phyloP scores from a whole-genome alignment of 2,113 vertebrate species.

The Tragelaphus imberbis region DNA sequence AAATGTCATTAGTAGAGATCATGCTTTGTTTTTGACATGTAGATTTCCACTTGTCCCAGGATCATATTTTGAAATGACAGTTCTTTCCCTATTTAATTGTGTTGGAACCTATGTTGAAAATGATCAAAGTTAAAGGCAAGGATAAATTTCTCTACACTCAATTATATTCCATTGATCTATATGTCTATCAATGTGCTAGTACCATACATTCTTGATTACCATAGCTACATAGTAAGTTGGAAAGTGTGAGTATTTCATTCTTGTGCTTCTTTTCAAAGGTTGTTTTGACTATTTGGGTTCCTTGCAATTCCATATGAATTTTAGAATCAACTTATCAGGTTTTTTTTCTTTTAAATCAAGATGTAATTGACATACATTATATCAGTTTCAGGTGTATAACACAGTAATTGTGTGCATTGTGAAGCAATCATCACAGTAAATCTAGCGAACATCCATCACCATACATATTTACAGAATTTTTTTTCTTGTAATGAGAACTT shows the following conservation, averaged over 20 bases:
- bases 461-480: background rate
- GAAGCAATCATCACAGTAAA: background rate
- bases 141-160: background rate
- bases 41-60: background rate
- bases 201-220: background rate
- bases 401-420: background rate
- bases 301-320: background rate
- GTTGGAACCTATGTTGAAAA: background rate
- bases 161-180: background rate
- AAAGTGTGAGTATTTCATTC: background rate
- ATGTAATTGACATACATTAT: background rate
- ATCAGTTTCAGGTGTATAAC: background rate
- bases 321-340: background rate
- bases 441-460: background rate
- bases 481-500: background rate
- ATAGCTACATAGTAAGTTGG: background rate
- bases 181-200: background rate
- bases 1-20: background rate
- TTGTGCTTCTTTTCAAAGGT: background rate
- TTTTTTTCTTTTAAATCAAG: background rate
- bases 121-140: background rate
- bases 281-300: background rate
- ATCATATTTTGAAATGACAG: background rate
- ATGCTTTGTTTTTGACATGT: background rate
- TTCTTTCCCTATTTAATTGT: background rate